phyloP scores from a whole-genome alignment of 2,888 invertebrate genomes.

The Chorisops tibialis region DNA sequence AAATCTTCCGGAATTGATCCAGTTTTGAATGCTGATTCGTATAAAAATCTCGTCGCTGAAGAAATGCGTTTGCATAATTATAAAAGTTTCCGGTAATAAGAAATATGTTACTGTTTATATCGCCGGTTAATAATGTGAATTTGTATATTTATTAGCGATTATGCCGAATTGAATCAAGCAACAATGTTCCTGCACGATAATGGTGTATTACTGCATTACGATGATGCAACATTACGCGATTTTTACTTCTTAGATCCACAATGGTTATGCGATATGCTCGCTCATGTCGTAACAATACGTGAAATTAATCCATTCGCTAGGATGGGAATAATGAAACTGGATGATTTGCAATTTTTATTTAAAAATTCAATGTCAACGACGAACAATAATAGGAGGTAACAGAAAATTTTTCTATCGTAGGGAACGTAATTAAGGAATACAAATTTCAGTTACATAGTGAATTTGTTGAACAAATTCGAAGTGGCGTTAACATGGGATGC shows the following conservation, averaged over 20 bases:
- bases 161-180: constrained; percentile 89
- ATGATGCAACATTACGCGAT: constrained; percentile 90
- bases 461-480: constrained; percentile 93
- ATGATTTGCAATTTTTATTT: constrained; percentile 88
- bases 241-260: constrained; percentile 96
- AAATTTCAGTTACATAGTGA: constrained; percentile 78
- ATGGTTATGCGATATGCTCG: constrained; percentile 97
- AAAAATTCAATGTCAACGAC: constrained; percentile 80
- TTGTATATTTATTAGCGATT: constrained; percentile 60
- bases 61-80: constrained; percentile 51
- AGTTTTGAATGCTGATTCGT: constrained; percentile 78
- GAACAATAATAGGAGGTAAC: constrained; percentile 56
- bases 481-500: constrained; percentile 96
- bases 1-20: constrained; percentile 70
- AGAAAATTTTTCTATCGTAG: too few relatives aligned
- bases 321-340: constrained; percentile 90
- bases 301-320: constrained; percentile 95
- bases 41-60: constrained; percentile 53
- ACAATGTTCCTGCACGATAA: constrained; percentile 97
- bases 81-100: constrained; percentile 44
- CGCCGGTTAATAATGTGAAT: too few relatives aligned
- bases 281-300: constrained; percentile 94
- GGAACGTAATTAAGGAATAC: too few relatives aligned
- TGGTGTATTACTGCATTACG: constrained; percentile 90
- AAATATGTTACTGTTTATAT: neutral